phyloP scores from a whole-genome alignment of 2,113 vertebrate genomes.

The Hystrix brachyura region DNA sequence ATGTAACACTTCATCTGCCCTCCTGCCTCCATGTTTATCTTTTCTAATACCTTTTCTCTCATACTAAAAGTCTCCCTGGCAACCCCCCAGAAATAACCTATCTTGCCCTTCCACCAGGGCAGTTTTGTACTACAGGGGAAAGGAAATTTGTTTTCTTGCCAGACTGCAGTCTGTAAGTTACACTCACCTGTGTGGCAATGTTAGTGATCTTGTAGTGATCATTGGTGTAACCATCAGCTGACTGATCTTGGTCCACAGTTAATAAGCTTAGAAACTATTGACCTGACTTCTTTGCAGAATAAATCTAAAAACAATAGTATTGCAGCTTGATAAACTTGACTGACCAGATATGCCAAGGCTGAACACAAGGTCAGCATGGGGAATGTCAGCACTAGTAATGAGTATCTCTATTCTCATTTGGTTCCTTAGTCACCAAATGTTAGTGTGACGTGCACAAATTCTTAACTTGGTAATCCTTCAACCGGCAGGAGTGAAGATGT shows the following conservation, averaged over 20 bases:
- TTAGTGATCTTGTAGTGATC: background rate
- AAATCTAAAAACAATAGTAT: background rate
- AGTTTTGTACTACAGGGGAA: background rate
- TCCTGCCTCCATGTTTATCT: background rate
- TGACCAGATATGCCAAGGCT: too few species aligned
- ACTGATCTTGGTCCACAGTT: background rate
- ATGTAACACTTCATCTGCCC: background rate
- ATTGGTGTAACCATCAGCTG: background rate
- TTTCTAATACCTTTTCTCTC: background rate
- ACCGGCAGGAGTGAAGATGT: background rate
- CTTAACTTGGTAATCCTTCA: background rate
- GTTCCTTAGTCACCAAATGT: background rate
- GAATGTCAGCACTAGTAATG: background rate
- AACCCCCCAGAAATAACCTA: background rate
- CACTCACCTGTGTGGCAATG: background rate
- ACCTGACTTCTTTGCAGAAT: background rate
- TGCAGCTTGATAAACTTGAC: background rate
- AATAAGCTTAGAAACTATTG: background rate
- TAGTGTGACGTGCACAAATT: background rate
- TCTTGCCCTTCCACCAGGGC: background rate
- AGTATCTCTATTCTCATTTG: background rate
- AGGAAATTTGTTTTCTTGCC: background rate
- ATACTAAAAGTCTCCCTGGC: background rate
- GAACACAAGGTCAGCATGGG: background rate
- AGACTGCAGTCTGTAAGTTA: background rate